Percentiles rank a stretch among this genome's conserved stretches.
Evolutionary conservation across 2,797 vertebrate genomes (phyloP).

Genomic region (Erpetoichthys calabaricus): DNA sequence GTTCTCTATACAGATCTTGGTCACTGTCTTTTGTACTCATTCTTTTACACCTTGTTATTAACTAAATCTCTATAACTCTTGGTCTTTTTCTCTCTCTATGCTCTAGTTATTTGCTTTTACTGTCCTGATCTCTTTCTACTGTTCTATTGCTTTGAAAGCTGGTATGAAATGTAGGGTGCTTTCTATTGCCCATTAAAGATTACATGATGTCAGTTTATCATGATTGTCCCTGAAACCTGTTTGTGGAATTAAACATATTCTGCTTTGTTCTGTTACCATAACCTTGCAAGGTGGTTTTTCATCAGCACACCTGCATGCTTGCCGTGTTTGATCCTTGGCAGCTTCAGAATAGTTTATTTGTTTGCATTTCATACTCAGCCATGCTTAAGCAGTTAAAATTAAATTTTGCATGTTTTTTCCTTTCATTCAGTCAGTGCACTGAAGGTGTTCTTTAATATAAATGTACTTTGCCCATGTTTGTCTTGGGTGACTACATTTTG

Average conservation of each 20-base stretch:
- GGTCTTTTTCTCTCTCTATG: constrained; percentile 34
- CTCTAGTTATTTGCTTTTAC: constrained; percentile 52
- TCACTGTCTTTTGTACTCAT: constrained; percentile 40
- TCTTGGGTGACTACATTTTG: constrained; percentile 83
- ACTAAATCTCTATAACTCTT: constrained; percentile 27
- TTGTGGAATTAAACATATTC: constrained; percentile 45
- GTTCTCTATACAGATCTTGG: constrained; percentile 60
- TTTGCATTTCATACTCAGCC: constrained; percentile 68
- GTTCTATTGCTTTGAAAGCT: constrained; percentile 58
- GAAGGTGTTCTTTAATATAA: constrained; percentile 71
- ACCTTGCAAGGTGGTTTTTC: constrained; percentile 36
- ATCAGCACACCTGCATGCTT: constrained; percentile 60
- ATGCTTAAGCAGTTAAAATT: constrained; percentile 58
- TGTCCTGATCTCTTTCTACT: constrained; percentile 36
- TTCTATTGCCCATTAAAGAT: constrained; percentile 28
- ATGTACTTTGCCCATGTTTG: constrained; percentile 82
- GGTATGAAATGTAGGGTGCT: constrained; percentile 63
- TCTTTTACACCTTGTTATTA: constrained; percentile 20
- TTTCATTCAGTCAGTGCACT: constrained; percentile 60
- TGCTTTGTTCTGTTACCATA: constrained; percentile 43
- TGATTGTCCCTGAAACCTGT: constrained; percentile 19
- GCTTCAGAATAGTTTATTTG: constrained; percentile 32
- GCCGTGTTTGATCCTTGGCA: constrained; percentile 47
- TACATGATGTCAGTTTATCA: constrained; percentile 26
- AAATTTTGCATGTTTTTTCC: constrained; percentile 49